phyloP scores from a whole-genome alignment of 2,797 vertebrate species.

The Sebastes vulpes region DNA sequence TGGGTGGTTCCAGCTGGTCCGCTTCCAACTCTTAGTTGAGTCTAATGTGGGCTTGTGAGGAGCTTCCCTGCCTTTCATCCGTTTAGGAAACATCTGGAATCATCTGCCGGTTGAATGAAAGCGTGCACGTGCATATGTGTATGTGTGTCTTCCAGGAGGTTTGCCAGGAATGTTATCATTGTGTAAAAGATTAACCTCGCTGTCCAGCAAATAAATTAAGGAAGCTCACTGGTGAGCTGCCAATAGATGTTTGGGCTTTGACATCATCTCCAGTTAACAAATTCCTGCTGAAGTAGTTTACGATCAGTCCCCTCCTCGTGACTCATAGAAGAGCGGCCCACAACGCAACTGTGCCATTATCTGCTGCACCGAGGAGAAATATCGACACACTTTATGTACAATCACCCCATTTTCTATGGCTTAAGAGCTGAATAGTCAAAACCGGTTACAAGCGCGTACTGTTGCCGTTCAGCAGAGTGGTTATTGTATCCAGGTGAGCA shows the following conservation, averaged over 20 bases:
- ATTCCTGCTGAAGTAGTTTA: slow-evolving; percentile 62
- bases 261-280: slow-evolving; percentile 67
- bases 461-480: slow-evolving; percentile 27
- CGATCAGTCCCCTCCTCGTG: slow-evolving; percentile 45
- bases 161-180: slow-evolving; percentile 78
- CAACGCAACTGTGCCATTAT: not conserved
- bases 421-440: not conserved
- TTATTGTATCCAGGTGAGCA: slow-evolving; percentile 78
- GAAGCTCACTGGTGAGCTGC: slow-evolving; percentile 66
- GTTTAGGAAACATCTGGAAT: slow-evolving; percentile 88
- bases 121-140: slow-evolving; percentile 1
- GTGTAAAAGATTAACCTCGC: slow-evolving; percentile 67
- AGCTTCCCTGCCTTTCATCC: slow-evolving; percentile 83
- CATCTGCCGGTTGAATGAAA: slow-evolving; percentile 73
- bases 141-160: slow-evolving; percentile 53
- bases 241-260: slow-evolving; percentile 74
- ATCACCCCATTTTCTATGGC: not conserved
- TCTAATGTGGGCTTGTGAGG: slow-evolving; percentile 62
- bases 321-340: slow-evolving; percentile 8
- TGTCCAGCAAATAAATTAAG: slow-evolving; percentile 73
- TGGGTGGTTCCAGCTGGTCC: slow-evolving; percentile 71
- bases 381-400: not conserved
- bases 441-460: not conserved
- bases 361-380: not conserved
- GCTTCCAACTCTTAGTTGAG: slow-evolving; percentile 73